Percentiles rank a stretch among this genome's conserved stretches.
Conservation (phyloP, 1,140 invertebrate species). For the Cydia fagiglandana region DNA sequence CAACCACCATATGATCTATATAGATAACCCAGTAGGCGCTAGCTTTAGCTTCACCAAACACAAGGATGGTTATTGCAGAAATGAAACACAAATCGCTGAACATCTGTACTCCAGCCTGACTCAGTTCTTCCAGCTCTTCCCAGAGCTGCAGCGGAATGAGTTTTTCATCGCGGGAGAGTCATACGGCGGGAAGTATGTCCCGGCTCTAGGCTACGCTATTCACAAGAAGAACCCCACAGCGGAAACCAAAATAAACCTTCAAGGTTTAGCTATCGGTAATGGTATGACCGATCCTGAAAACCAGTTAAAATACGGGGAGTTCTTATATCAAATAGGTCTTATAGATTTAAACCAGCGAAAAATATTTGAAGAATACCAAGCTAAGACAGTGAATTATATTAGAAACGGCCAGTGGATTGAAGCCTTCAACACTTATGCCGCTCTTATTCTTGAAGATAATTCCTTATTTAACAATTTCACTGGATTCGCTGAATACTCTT, state of each 20-base stretch:
- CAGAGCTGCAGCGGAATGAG: slow-evolving; percentile 82
- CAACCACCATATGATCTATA: slow-evolving; percentile 88
- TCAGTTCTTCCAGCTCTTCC: slow-evolving; percentile 88
- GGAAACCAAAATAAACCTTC: slow-evolving; percentile 82
- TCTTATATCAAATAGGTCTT: slow-evolving; percentile 90
- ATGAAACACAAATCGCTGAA: slow-evolving; percentile 84
- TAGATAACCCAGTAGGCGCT: slow-evolving; percentile 93
- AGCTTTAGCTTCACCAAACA: slow-evolving; percentile 87
- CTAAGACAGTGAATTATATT: slow-evolving; percentile 81
- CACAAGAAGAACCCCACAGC: slow-evolving; percentile 81
- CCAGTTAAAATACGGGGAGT: slow-evolving; percentile 89
- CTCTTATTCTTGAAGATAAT: slow-evolving; percentile 87
- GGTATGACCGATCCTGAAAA: slow-evolving; percentile 90
- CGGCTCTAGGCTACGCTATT: slow-evolving; percentile 88
- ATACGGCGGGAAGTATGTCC: slow-evolving; percentile 92
- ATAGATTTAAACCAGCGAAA: slow-evolving; percentile 84
- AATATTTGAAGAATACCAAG: slow-evolving; percentile 82
- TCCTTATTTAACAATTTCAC: slow-evolving; percentile 87
- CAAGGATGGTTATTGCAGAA: slow-evolving; percentile 81
- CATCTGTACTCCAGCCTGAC: slow-evolving; percentile 83
- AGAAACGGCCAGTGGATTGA: slow-evolving; percentile 81
- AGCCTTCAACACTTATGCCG: slow-evolving; percentile 86
- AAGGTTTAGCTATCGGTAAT: slow-evolving; percentile 91
- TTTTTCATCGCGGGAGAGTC: slow-evolving; percentile 93
- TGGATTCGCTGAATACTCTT: slow-evolving; percentile 82